Percentiles rank a stretch among this genome's conserved stretches.
Conservation (phyloP, 1,140 invertebrate species). For the Trissolcus basalis region DNA sequence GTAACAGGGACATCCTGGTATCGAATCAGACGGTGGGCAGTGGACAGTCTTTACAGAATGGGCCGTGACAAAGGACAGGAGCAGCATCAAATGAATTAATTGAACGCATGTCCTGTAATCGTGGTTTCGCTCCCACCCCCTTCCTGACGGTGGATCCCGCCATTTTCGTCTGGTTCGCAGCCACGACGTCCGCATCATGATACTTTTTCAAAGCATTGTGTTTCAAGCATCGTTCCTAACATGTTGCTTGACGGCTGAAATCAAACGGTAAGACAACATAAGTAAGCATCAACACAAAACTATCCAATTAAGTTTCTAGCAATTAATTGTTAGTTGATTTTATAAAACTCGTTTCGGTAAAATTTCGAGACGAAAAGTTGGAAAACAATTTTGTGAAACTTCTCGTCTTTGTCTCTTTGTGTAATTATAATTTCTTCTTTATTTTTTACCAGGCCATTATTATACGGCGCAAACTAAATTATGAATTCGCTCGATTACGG, state of each 20-base stretch:
- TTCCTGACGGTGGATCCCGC: constrained; percentile 47
- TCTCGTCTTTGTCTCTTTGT: no score
- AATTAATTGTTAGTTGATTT: no score
- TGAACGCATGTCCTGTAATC: constrained; percentile 48
- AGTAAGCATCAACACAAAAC: no score
- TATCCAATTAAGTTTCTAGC: neutral
- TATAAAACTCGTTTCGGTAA: no score
- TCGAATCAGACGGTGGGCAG: constrained; percentile 71
- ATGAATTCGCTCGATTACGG: no score
- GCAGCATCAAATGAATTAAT: constrained; percentile 53
- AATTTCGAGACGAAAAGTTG: no score
- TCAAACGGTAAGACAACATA: constrained; percentile 2
- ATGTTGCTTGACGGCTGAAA: constrained; percentile 42
- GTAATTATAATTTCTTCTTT: no score
- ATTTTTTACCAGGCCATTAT: no score
- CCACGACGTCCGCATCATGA: constrained; percentile 60
- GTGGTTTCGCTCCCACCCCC: constrained; percentile 50
- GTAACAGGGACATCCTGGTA: constrained; percentile 87
- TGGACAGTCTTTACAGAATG: constrained; percentile 65
- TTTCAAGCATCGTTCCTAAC: constrained; percentile 47
- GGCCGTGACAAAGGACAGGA: constrained; percentile 47
- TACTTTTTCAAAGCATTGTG: constrained; percentile 41
- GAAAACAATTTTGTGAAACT: no score
- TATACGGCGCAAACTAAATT: no score
- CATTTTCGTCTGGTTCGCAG: constrained; percentile 60